Conservation (phyloP, 2,797 vertebrate genomes). For the Coracias cyanogaster region DNA sequence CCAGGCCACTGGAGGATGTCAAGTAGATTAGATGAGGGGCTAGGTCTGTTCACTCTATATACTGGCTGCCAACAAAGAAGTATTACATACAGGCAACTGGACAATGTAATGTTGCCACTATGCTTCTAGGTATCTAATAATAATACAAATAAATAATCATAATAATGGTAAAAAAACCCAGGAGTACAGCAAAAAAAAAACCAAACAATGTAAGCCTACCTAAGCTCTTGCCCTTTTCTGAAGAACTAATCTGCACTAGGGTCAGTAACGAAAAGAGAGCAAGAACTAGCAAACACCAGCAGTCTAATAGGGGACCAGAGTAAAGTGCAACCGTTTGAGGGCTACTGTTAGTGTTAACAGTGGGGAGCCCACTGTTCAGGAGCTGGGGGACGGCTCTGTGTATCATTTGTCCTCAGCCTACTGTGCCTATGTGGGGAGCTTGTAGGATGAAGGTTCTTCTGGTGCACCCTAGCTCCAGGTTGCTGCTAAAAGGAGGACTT, state of each 20-base stretch:
- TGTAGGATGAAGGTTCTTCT: neutral
- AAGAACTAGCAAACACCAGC: neutral
- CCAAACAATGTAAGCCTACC: neutral
- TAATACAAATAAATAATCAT: neutral
- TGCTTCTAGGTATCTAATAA: neutral
- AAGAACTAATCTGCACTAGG: neutral
- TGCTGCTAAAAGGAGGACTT: neutral
- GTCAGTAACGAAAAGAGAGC: neutral
- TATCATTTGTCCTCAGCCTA: neutral
- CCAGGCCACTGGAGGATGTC: neutral
- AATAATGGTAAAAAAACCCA: neutral
- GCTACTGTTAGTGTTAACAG: neutral
- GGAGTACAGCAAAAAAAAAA: neutral
- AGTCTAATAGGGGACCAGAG: neutral
- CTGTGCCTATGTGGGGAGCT: neutral
- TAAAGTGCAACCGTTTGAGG: neutral
- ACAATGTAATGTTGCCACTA: neutral
- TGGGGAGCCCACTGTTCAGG: neutral
- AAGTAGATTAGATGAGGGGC: neutral
- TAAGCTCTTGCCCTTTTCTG: neutral
- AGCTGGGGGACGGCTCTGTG: neutral
- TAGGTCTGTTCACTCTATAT: neutral
- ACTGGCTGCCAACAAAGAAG: neutral
- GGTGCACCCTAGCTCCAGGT: neutral
- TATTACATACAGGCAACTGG: neutral